Evolutionary conservation across 2,888 invertebrate genomes (phyloP), one percentile per base, ranked within the genome.

Genomic region (Volucella inflata): DNA sequence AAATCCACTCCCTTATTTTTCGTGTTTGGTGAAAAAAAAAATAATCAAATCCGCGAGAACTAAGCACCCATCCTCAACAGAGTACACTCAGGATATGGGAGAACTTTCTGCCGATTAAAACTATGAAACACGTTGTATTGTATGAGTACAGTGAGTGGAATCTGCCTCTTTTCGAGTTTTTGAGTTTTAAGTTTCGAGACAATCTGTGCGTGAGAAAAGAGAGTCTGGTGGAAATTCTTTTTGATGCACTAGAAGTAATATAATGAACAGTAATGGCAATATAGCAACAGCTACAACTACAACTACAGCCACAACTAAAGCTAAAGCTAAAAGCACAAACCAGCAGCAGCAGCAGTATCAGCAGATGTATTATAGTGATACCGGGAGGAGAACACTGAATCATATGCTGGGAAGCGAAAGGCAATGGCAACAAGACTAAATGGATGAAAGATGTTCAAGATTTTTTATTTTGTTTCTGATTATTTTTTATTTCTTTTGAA

Each of bases 1-100:
- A 55, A 71, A 40, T 77, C 77, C 79, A 79, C 84, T 80, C 80
- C 80, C 84, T 80, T 72, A 77, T 79, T 70, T 70, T 40, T 36
- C 62, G 79, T 78, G 30, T 30, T 30, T 30, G 30, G 6, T 6
- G 30, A 30, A 30, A 30, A 30, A 21, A 30, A 30, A 30, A 30
- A 30, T 30, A 78, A 57, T 70, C 68, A 84, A 55, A 60, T 55
- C 53, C 75, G 68, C 59, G 59, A 75, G 59, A n/a, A 51, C 50
- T 12, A 64, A 74, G 46, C 62, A 76, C 67, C 84, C 84, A 80
- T 70, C 74, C 64, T 70, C 80, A 64, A 59, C 80, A 71, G 62
- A 80, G 80, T 80, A 76, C 75, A 59, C 76, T 75, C 75, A 53
- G 71, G 67, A 71, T 84, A 75, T 75, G 75, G 51, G 51, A 68